These are phyloP conservation scores for Hipparchia sbordonii DNA, from an alignment of 2,888 invertebrate genomes.

Conservation along the genomic window DNA sequence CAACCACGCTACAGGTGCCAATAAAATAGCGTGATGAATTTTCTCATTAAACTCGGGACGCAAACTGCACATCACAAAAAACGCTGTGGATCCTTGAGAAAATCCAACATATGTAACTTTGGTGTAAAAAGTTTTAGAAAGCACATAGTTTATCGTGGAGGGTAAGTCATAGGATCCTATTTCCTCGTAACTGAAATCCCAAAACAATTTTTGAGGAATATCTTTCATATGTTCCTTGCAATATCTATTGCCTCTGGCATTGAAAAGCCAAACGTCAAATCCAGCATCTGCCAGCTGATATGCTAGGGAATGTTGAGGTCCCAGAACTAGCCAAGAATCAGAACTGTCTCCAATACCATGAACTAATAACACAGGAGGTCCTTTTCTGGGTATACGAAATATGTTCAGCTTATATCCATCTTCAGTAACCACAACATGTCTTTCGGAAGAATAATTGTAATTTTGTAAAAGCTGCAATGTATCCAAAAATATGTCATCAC, in stretches of 20 bases:
- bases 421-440: slow-evolving; percentile 59
- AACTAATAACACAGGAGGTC: slow-evolving; percentile 65
- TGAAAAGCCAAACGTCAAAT: slow-evolving; percentile 71
- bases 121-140: slow-evolving; percentile 49
- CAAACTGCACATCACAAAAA: slow-evolving; percentile 66
- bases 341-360: slow-evolving; percentile 74
- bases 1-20: slow-evolving; percentile 70
- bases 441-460: slow-evolving; percentile 57
- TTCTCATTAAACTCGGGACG: slow-evolving; percentile 66
- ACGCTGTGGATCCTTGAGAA: slow-evolving; percentile 72
- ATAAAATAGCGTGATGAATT: slow-evolving; percentile 63
- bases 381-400: slow-evolving; percentile 61
- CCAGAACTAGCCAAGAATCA: slow-evolving; percentile 70
- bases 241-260: slow-evolving; percentile 71
- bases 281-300: slow-evolving; percentile 62
- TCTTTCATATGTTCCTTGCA: slow-evolving; percentile 59
- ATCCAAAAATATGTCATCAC: slow-evolving; percentile 52
- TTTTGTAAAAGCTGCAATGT: slow-evolving; percentile 63
- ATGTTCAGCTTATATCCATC: slow-evolving; percentile 65
- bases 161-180: slow-evolving; percentile 70
- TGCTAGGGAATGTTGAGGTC: slow-evolving; percentile 61
- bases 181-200: slow-evolving; percentile 73
- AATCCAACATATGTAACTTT: slow-evolving; percentile 69
- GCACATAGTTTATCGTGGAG: slow-evolving; percentile 65
- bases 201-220: slow-evolving; percentile 57